Evolutionary conservation across 2,113 vertebrate species (phyloP).

Genomic region (Sisor rabdophorus): DNA sequence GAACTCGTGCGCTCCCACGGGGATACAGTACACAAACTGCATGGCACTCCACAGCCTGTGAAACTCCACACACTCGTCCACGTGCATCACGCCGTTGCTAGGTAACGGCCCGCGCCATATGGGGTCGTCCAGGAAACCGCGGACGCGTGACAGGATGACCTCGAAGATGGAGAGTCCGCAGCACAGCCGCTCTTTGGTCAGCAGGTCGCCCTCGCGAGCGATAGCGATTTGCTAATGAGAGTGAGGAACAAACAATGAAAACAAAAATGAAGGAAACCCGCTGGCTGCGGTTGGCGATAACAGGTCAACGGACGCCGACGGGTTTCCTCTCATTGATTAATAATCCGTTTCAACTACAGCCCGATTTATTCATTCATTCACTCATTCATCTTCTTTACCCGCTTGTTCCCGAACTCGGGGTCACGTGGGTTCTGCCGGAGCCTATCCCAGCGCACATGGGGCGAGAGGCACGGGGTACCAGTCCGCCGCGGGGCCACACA

Average conservation of each 20-base stretch:
- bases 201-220: constrained; percentile 79
- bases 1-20: constrained; percentile 83
- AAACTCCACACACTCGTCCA: constrained; percentile 86
- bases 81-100: constrained; percentile 86
- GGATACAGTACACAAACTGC: constrained; percentile 90
- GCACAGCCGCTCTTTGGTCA: constrained; percentile 86
- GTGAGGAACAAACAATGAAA: background rate
- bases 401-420: no score
- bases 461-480: no score
- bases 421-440: no score
- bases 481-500: no score
- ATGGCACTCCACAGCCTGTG: constrained; percentile 86
- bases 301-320: no score
- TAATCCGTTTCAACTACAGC: no score
- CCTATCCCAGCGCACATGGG: no score
- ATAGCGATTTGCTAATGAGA: constrained; percentile 81
- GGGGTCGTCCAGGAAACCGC: constrained; percentile 79
- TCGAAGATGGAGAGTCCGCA: constrained; percentile 87
- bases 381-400: no score
- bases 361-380: no score
- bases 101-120: constrained; percentile 85
- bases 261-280: no score
- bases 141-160: constrained; percentile 79
- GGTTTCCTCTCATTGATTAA: no score
- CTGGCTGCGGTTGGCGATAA: no score